Base-by-base conservation (phyloP, 1,140 invertebrate species). In the Whitmania pigra region DNA sequence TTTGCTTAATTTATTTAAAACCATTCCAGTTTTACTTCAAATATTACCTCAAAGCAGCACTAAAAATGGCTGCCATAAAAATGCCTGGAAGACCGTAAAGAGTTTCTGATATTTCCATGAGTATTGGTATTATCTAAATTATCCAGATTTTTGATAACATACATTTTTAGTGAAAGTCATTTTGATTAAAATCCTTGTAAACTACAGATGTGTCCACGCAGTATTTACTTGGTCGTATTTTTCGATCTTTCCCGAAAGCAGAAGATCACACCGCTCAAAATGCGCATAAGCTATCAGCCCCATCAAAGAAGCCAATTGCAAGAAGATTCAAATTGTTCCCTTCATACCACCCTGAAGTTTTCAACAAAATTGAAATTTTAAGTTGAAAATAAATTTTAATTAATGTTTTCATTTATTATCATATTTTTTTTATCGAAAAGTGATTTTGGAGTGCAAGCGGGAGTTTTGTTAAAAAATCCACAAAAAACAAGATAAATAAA, bases 61-160 rank as follows among this genome's bases (percentile, higher is more conserved):
- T 90, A 75, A 92, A 91, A 57, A 92, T 88, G 60, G 90, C 90
- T 3, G 91, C 89, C 0, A 94, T 90, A 79, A 96, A 94, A 73
- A 96, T 87, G 11, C 93, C 92, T 0, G 90, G 87, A 7, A 94
- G 79, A 0, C 90, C 90, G 4, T 85, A 87, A 17, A 87, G 80
- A 29, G 85, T 75, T 75, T 89, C 88, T 82, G 93, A 86, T 13
- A 86, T 86, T 73, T 90, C 87, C 81, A 93, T 89, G 3, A 88
- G 92, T 20, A 89, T 82, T 3, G 90, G 91, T 78, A 92, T 82
- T 29, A 93, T 79, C 82, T 93, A 87, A 9, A 76, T 49, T 36
- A 27, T 40, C 11, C n/a, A 43, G n/a, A 69, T 5, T 49, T 43
- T 49, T 49, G 9, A 15, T 49, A 49, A 49, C 15, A 49, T 49